These are phyloP conservation scores for Mya arenaria DNA, from an alignment of 1,140 invertebrate genomes.

Conservation along the genomic window DNA sequence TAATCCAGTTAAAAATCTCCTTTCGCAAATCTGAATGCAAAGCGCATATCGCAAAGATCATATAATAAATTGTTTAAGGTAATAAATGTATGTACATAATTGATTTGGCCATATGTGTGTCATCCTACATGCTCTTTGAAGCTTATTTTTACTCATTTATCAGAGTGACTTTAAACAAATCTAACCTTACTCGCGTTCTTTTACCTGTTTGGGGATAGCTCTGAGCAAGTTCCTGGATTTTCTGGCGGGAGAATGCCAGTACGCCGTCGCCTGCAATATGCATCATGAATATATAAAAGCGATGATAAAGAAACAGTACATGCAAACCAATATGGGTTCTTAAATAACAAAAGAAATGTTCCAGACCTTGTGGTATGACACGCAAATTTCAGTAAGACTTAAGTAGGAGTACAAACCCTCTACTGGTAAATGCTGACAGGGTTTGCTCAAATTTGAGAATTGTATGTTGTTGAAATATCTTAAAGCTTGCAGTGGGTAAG, in stretches of 20 bases:
- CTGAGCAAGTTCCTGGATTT: slow-evolving; percentile 87
- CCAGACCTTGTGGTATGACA: neutral
- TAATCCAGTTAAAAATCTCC: neutral
- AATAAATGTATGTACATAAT: no score
- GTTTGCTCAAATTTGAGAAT: neutral
- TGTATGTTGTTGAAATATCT: no score
- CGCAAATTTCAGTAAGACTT: neutral
- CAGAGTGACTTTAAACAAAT: neutral
- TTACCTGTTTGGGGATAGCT: slow-evolving; percentile 86
- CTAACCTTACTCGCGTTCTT: neutral
- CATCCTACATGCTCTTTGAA: no score
- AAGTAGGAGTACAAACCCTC: neutral
- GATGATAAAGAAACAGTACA: neutral
- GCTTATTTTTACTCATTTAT: neutral
- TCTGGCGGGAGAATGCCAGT: slow-evolving; percentile 85
- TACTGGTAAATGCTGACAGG: neutral
- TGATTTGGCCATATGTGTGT: no score
- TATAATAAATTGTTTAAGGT: neutral
- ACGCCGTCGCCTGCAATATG: slow-evolving; percentile 79
- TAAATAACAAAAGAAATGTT: neutral
- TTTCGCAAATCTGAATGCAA: neutral
- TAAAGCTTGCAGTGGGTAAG: no score
- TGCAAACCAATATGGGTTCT: neutral
- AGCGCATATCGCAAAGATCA: neutral
- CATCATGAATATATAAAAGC: neutral